Percentiles rank a stretch among this genome's conserved stretches.
Evolutionary conservation across 2,797 vertebrate genomes (phyloP).

Genomic region (Amphiprion clarkii): DNA sequence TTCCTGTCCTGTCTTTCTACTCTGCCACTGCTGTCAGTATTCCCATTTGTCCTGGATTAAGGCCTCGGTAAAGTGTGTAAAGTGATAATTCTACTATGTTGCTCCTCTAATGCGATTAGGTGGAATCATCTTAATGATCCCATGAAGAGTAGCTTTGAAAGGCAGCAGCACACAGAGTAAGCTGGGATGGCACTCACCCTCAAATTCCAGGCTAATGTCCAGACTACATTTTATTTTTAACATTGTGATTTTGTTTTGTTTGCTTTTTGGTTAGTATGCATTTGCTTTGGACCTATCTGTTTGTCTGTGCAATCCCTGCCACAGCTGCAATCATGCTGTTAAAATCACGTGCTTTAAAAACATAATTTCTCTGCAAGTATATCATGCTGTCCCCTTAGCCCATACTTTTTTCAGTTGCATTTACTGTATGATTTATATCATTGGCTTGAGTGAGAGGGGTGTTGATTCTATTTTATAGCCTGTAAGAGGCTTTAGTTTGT

Average conservation of each 20-base stretch:
- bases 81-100: constrained; percentile 64
- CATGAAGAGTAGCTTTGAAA: constrained; percentile 54
- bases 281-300: not conserved
- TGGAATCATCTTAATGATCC: constrained; percentile 67
- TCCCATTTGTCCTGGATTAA: constrained; percentile 67
- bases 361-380: not conserved
- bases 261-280: not conserved
- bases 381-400: not conserved
- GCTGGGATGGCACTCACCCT: constrained; percentile 29
- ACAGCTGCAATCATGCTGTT: not conserved
- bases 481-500: constrained; percentile 1
- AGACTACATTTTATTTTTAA: not conserved
- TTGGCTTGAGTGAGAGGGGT: not conserved
- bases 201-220: constrained; percentile 21
- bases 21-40: constrained; percentile 42
- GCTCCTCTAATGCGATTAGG: constrained; percentile 74
- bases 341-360: not conserved
- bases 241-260: not conserved
- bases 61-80: constrained; percentile 42
- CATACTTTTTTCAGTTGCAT: not conserved
- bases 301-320: not conserved
- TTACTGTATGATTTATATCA: not conserved
- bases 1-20: constrained; percentile 23
- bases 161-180: constrained; percentile 25
- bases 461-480: not conserved